Base-by-base conservation (phyloP, 2,797 vertebrate species). In the Gallinago solitaria region DNA sequence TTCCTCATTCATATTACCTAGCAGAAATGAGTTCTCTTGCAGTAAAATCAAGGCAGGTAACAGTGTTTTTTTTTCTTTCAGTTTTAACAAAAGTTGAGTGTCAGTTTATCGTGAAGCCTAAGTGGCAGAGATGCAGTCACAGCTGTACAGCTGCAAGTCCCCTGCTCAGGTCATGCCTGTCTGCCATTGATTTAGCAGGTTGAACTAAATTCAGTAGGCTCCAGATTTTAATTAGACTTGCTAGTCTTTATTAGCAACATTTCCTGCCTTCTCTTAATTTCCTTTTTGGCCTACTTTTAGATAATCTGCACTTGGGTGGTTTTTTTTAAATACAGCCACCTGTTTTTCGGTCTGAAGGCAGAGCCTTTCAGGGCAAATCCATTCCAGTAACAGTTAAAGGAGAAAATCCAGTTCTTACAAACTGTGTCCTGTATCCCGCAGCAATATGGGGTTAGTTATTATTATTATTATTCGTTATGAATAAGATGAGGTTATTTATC, bases 231-330 rank as follows among this genome's bases (percentile, higher is more conserved):
- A 68, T 76, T 51, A 83, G 57, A 12, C 32, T 57, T 67, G 5
- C 13, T 69, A 69, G 67, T 63, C 65, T 84, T 88, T 71, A 32
- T 76, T 93, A 69, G 65, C 15, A 86, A 73, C 18, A 57, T 54
- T 64, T 64, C n/a, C 35, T 39, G 16, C 24, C 8, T 77, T 77
- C 25, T 80, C 39, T 71, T 77, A 0, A 37, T 50, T 73, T 93
- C 1, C 57, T 53, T 82, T 82, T 88, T 65, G 12, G 13, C 33
- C 35, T 94, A 50, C 12, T 71, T 96, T 81, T 45, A 91, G 32
- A 74, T 28, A 78, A 68, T 15, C 5, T 83, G 12, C 4, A 24
- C 41, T 67, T 80, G 9, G 18, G 16, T 56, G 23, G 23, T 35
- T 59, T 24, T 5, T 41, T 41, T 20, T 11, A 28, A 7, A 50